Evolutionary conservation across 2,888 invertebrate genomes (phyloP).

Genomic region (Isotomurus palustris): DNA sequence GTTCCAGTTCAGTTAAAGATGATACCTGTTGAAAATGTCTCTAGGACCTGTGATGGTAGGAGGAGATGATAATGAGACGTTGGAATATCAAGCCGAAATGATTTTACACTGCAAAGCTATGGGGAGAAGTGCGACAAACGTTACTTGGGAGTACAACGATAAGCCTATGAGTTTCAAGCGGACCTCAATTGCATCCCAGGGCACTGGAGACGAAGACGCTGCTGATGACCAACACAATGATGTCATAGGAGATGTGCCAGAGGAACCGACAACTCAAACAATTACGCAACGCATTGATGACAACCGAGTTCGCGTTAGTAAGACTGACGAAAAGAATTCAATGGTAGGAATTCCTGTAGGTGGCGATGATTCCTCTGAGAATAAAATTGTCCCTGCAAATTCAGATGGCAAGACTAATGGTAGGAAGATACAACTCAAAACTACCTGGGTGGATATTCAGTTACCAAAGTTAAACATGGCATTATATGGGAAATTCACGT

Average conservation of each 20-base stretch:
- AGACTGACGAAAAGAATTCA: not conserved
- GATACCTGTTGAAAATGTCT: no score
- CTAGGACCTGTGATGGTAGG: not conserved
- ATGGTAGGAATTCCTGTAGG: not conserved
- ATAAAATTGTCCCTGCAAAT: no score
- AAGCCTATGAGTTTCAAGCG: slow-evolving; percentile 47
- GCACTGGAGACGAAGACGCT: no score
- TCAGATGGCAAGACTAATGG: no score
- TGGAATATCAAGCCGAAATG: slow-evolving; percentile 19
- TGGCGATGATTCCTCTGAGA: no score
- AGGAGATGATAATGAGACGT: not conserved
- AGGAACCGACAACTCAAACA: no score
- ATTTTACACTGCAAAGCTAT: slow-evolving; percentile 65
- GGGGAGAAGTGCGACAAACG: slow-evolving; percentile 83
- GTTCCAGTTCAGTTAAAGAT: no score
- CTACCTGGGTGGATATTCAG: slow-evolving; percentile 14
- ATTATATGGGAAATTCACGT: slow-evolving; percentile 20
- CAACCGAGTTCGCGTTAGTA: no score
- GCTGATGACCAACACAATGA: no score
- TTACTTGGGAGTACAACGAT: slow-evolving; percentile 90
- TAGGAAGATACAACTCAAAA: no score
- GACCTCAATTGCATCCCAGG: not conserved
- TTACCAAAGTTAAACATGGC: slow-evolving; percentile 24
- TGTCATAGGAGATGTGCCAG: no score
- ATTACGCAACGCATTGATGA: no score